These are phyloP conservation scores for Setophaga petechia DNA, from an alignment of 2,113 vertebrate genomes.

Conservation along the genomic window DNA sequence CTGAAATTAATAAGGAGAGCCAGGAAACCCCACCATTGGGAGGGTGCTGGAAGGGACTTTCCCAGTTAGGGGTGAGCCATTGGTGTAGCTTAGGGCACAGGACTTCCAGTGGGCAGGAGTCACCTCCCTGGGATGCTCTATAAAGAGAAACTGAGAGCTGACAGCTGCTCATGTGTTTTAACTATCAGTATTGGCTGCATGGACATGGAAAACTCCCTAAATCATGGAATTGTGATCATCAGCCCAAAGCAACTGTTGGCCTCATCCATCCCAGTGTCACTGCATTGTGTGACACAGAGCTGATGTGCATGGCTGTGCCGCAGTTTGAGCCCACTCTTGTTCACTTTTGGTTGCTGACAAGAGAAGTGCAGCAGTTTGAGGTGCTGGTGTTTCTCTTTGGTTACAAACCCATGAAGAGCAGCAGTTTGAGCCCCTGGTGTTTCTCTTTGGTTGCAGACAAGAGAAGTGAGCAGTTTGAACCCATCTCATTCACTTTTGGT, in stretches of 20 bases:
- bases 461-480: background rate
- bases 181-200: background rate
- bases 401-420: background rate
- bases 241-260: background rate
- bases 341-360: background rate
- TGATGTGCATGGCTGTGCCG: background rate
- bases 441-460: too few species aligned
- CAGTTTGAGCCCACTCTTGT: background rate
- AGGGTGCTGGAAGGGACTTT: background rate
- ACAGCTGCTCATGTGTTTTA: background rate
- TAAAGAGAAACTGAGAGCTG: background rate
- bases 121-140: background rate
- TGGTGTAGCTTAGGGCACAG: background rate
- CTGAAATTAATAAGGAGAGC: background rate
- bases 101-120: background rate
- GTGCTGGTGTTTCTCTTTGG: too few species aligned
- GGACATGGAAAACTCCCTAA: background rate
- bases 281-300: accelerated
- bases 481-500: background rate
- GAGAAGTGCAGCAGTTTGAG: background rate
- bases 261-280: background rate
- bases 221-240: too few species aligned
- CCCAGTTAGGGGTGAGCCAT: background rate
- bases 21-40: background rate
- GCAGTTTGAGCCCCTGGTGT: background rate